A percentile compares a stretch with the other conserved stretches of the same genome.
phyloP scores from a whole-genome alignment of 2,113 vertebrate species.

The Mobula hypostoma region DNA sequence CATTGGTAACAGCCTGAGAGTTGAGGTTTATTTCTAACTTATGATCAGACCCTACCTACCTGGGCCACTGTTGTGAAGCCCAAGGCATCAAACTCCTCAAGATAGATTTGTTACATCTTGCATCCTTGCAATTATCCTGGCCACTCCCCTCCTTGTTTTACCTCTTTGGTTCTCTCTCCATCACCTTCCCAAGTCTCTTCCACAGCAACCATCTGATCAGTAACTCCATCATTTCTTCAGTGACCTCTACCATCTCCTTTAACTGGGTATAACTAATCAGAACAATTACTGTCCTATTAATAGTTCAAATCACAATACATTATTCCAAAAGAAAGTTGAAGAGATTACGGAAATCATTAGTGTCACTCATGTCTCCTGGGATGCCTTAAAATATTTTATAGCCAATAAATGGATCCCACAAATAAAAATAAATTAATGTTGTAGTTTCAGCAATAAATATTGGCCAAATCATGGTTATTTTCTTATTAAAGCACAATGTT shows the following conservation, averaged over 20 bases:
- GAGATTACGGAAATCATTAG: not conserved
- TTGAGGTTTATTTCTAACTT: too few relatives aligned
- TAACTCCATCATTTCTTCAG: too few relatives aligned
- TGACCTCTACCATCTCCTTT: not conserved
- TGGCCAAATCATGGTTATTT: not conserved
- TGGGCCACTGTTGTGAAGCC: too few relatives aligned
- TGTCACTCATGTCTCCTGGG: not conserved
- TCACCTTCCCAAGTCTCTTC: too few relatives aligned
- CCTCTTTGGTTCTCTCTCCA: too few relatives aligned
- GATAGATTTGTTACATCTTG: too few relatives aligned
- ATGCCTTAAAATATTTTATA: not conserved
- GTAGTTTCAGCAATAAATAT: not conserved
- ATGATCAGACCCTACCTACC: too few relatives aligned
- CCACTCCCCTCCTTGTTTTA: too few relatives aligned
- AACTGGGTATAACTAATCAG: not conserved
- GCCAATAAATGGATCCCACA: not conserved
- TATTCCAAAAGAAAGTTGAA: not conserved
- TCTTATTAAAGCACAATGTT: not conserved
- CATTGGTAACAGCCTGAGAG: too few relatives aligned
- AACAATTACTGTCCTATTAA: not conserved
- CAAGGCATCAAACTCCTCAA: too few relatives aligned
- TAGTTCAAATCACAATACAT: not conserved
- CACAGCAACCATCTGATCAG: too few relatives aligned
- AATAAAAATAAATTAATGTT: not conserved
- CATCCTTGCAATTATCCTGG: too few relatives aligned